These are phyloP conservation scores for Serranus cabrilla DNA, from an alignment of 2,797 vertebrate species.

Conservation along the genomic window DNA sequence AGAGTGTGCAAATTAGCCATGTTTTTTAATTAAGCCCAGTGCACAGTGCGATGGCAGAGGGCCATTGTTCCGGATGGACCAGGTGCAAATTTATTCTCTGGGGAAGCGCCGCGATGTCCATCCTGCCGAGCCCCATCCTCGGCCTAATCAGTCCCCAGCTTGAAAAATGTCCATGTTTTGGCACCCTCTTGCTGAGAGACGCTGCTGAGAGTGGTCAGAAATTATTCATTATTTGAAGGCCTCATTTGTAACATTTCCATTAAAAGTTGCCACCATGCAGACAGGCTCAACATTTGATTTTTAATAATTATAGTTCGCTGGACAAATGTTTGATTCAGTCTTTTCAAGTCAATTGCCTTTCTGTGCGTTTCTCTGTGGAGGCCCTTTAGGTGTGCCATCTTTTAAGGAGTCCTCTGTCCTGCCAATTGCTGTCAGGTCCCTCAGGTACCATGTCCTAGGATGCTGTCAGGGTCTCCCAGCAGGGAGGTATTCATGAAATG, in stretches of 20 bases:
- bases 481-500: constrained; percentile 31
- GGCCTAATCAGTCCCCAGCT: constrained; percentile 92
- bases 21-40: constrained; percentile 96
- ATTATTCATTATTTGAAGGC: constrained; percentile 94
- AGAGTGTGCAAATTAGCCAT: constrained; percentile 97
- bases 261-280: constrained; percentile 88
- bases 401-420: constrained; percentile 22
- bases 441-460: constrained; percentile 28
- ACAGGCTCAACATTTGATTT: constrained; percentile 88
- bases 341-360: constrained; percentile 50
- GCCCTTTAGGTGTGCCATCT: constrained; percentile 20
- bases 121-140: constrained; percentile 91
- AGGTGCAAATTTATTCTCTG: constrained; percentile 97
- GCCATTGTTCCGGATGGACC: constrained; percentile 86
- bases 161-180: constrained; percentile 92
- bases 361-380: constrained; percentile 68
- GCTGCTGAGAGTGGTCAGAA: constrained; percentile 91
- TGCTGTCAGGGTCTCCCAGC: constrained; percentile 43
- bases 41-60: constrained; percentile 85
- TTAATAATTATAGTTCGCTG: constrained; percentile 88
- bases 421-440: constrained; percentile 38
- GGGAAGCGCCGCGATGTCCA: constrained; percentile 88
- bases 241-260: constrained; percentile 96
- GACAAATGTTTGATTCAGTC: constrained; percentile 81
- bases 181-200: constrained; percentile 89